Evolutionary conservation across 2,888 invertebrate species (phyloP).

Genomic region (Rhagonycha lutea): DNA sequence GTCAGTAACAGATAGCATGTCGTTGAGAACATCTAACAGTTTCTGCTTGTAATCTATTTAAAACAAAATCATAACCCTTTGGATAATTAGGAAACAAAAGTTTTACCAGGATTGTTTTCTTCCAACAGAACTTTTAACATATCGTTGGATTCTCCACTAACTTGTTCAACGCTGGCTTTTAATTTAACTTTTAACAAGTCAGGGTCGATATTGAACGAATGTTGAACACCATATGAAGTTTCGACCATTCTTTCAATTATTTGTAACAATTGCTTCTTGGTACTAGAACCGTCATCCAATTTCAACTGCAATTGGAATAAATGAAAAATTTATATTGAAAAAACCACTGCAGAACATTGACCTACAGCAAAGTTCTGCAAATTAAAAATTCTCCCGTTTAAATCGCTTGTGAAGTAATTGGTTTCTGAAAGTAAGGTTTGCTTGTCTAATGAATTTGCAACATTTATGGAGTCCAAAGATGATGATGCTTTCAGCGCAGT

Average conservation of each 20-base stretch:
- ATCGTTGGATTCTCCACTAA: background rate
- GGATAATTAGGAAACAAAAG: too few relatives aligned
- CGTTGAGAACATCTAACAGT: too few relatives aligned
- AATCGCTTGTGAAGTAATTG: background rate
- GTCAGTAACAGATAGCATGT: too few relatives aligned
- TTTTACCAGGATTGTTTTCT: background rate
- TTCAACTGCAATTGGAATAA: background rate
- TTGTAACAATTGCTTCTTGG: background rate
- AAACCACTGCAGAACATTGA: too few relatives aligned
- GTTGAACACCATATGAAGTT: background rate
- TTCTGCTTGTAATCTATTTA: too few relatives aligned
- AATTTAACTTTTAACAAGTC: background rate
- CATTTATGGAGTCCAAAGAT: background rate
- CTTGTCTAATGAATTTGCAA: background rate
- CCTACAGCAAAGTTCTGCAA: background rate
- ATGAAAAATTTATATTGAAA: too few relatives aligned
- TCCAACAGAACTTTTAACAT: background rate
- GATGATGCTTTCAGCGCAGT: background rate
- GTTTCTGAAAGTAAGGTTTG: background rate
- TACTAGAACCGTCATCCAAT: background rate
- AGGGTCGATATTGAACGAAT: background rate
- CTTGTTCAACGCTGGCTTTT: background rate
- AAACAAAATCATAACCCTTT: background rate
- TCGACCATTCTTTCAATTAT: background rate
- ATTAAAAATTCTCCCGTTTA: background rate